These are phyloP conservation scores for Meandrusa payeni DNA, from an alignment of 2,888 invertebrate species.

Conservation along the genomic window DNA sequence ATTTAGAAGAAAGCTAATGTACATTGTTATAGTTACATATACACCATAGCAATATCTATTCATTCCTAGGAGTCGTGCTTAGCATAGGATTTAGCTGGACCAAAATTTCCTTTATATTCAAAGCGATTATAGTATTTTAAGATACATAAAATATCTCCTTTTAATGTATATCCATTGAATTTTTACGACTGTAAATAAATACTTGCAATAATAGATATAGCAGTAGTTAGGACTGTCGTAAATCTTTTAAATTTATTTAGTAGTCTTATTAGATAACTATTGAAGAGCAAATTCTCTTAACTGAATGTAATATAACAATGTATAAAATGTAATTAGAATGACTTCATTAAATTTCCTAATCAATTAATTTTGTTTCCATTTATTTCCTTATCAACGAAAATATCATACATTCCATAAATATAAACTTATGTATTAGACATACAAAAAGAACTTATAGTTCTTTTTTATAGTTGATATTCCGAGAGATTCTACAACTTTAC, in stretches of 20 bases:
- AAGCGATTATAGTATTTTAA: constrained; percentile 56
- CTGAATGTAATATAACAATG: constrained; percentile 51
- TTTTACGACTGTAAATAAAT: constrained; percentile 65
- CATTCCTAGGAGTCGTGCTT: constrained; percentile 69
- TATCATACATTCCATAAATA: no score
- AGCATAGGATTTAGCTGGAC: constrained; percentile 79
- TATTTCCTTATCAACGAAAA: no score
- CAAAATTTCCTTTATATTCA: constrained; percentile 75
- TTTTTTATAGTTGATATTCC: no score
- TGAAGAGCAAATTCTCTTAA: constrained; percentile 57
- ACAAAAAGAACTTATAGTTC: no score
- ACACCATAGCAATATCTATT: constrained; percentile 61
- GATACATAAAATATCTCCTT: constrained; percentile 45
- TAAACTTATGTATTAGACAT: no score
- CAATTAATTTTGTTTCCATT: constrained; percentile 34
- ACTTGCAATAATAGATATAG: constrained; percentile 73
- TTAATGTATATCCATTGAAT: constrained; percentile 57
- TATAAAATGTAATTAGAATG: constrained; percentile 78
- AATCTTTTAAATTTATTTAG: constrained; percentile 65
- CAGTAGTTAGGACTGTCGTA: constrained; percentile 52
- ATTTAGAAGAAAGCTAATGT: constrained; percentile 40
- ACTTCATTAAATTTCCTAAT: constrained; percentile 79
- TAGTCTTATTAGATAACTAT: constrained; percentile 58
- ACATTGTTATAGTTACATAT: constrained; percentile 45
- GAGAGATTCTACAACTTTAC: no score